Conservation (phyloP, 2,113 vertebrate species). For the Stegostoma tigrinum region DNA sequence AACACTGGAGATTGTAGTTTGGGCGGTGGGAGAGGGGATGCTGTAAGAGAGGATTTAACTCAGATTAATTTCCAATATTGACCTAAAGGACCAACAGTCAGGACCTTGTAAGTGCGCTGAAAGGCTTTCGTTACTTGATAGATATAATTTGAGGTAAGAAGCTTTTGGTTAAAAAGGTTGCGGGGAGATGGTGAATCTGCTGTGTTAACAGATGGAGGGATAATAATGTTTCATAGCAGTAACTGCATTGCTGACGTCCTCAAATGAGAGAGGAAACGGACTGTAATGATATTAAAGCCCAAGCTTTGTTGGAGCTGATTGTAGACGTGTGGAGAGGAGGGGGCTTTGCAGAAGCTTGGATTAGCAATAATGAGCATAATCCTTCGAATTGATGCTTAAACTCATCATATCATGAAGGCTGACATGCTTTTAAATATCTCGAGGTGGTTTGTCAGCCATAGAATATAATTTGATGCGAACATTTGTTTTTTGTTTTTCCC, state of each 20-base stretch:
- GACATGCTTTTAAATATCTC: slow-evolving; percentile 33
- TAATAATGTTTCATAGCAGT: neutral
- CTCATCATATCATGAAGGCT: slow-evolving; percentile 34
- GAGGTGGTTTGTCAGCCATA: neutral
- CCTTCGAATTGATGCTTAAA: slow-evolving; percentile 5
- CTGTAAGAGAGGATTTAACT: slow-evolving; percentile 30
- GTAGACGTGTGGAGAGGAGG: neutral
- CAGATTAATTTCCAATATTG: slow-evolving; percentile 36
- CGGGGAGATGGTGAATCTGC: neutral
- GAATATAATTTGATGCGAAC: slow-evolving; percentile 28
- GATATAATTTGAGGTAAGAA: slow-evolving; percentile 36
- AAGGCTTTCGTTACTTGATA: slow-evolving; percentile 34
- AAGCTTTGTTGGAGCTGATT: slow-evolving; percentile 1
- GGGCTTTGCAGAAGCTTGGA: slow-evolving; percentile 28
- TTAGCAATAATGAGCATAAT: slow-evolving; percentile 31
- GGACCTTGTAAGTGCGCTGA: slow-evolving; percentile 29
- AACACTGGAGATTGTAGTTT: slow-evolving; percentile 27
- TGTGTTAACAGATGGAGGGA: slow-evolving; percentile 28
- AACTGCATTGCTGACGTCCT: slow-evolving; percentile 23
- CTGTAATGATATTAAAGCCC: slow-evolving; percentile 22
- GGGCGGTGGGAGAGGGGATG: neutral
- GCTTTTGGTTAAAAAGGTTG: slow-evolving; percentile 21
- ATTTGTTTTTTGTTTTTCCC: neutral
- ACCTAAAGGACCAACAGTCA: slow-evolving; percentile 33
- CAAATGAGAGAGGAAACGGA: neutral